Evolutionary conservation across 2,113 vertebrate species (phyloP).

Genomic region (Smithornis capensis): DNA sequence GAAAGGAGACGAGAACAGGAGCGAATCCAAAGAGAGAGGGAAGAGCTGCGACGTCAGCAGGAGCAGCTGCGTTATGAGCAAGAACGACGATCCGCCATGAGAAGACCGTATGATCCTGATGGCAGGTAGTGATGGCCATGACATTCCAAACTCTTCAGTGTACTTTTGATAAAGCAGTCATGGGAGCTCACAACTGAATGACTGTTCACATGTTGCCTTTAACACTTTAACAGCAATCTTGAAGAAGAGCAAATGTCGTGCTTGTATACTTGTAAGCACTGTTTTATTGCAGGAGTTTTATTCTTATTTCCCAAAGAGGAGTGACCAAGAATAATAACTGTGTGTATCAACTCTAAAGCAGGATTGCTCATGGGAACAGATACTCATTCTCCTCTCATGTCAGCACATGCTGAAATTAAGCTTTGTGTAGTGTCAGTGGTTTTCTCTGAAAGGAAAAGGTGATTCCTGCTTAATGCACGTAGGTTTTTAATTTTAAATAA

Average conservation of each 20-base stretch:
- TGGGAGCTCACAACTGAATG: background rate
- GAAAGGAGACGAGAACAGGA: conserved; percentile 92
- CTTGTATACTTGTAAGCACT: background rate
- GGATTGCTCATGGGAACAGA: background rate
- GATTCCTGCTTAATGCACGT: background rate
- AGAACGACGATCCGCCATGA: conserved; percentile 79
- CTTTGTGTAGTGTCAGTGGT: background rate
- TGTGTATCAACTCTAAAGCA: no score
- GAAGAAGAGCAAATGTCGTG: fast-evolving
- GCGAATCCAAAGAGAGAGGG: conserved; percentile 90
- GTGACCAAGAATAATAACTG: background rate
- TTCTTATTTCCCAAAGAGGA: background rate
- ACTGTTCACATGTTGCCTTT: fast-evolving
- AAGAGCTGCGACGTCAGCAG: conserved; percentile 91
- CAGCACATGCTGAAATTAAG: background rate
- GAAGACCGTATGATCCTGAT: conserved; percentile 86
- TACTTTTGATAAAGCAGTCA: background rate
- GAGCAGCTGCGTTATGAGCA: conserved; percentile 93
- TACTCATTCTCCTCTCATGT: background rate
- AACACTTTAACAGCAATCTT: background rate
- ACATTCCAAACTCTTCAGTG: background rate
- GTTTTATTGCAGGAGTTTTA: background rate
- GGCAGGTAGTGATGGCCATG: conserved; percentile 67
- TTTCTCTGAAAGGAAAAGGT: background rate
- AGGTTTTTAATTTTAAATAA: background rate